Conservation (phyloP, 2,797 vertebrate species). For the Eurystomus glaucurus region DNA sequence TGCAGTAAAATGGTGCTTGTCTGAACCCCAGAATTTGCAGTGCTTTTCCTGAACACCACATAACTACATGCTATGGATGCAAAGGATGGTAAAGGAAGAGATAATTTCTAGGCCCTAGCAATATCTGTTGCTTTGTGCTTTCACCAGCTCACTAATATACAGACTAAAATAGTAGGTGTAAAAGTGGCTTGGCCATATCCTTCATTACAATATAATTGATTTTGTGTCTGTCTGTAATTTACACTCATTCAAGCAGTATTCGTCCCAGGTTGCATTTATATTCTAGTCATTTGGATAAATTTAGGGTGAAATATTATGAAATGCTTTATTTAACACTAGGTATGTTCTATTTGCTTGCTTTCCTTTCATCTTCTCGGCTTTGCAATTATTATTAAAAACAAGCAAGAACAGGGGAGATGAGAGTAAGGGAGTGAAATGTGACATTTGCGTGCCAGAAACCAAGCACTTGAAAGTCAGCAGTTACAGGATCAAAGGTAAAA, state of each 20-base stretch:
- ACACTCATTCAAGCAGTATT: background rate
- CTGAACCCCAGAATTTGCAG: background rate
- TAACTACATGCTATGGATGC: background rate
- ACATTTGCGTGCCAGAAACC: background rate
- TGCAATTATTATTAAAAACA: slow-evolving; percentile 7
- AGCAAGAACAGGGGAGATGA: background rate
- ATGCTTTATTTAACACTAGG: background rate
- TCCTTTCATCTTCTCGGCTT: slow-evolving; percentile 26
- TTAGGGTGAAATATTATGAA: background rate
- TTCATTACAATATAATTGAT: slow-evolving; percentile 12
- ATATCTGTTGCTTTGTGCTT: background rate
- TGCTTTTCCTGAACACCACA: background rate
- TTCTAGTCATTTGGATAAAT: background rate
- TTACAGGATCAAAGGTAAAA: slow-evolving; percentile 31
- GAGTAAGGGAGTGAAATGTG: background rate
- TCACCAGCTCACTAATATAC: background rate
- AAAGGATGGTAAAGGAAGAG: background rate
- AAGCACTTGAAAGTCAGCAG: background rate
- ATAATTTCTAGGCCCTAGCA: background rate
- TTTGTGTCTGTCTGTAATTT: slow-evolving; percentile 12
- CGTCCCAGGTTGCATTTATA: background rate
- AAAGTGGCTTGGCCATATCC: background rate
- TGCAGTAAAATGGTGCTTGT: background rate
- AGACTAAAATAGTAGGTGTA: background rate
- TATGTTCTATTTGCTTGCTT: background rate